phyloP scores from a whole-genome alignment of 2,113 vertebrate species.

The Lepisosteus osseus region DNA sequence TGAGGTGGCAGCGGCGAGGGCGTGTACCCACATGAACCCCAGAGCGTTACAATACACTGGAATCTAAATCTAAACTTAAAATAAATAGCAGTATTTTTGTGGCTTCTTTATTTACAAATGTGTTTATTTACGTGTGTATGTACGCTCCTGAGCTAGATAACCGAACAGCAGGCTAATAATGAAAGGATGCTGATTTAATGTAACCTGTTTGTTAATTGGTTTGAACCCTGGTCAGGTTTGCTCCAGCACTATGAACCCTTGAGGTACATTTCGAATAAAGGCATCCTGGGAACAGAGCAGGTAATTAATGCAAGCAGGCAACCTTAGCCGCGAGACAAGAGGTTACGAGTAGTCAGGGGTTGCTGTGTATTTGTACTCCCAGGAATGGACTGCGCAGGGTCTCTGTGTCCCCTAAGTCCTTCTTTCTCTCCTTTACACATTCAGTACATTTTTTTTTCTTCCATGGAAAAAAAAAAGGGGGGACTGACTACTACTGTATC shows the following conservation, averaged over 20 bases:
- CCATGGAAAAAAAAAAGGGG: conserved; percentile 30
- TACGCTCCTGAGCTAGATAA: too few species aligned
- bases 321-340: conserved; percentile 65
- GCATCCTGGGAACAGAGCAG: conserved; percentile 51
- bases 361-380: conserved; percentile 30
- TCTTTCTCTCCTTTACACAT: neutral
- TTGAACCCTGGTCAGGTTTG: conserved; percentile 63
- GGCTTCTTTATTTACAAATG: too few species aligned
- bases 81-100: too few species aligned
- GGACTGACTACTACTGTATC: conserved; percentile 54
- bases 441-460: neutral
- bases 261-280: conserved; percentile 58
- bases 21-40: too few species aligned
- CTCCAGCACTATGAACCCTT: conserved; percentile 61
- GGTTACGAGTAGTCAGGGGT: conserved; percentile 53
- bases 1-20: too few species aligned
- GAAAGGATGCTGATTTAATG: conserved; percentile 61
- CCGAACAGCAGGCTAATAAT: too few species aligned
- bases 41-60: too few species aligned
- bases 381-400: conserved; percentile 38
- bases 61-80: too few species aligned
- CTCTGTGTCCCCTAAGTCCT: neutral
- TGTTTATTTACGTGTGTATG: too few species aligned
- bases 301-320: conserved; percentile 73
- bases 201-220: conserved; percentile 74